Evolutionary conservation across 2,888 invertebrate genomes (phyloP), one percentile per base, ranked within the genome.

Genomic region (Anoncus sp.): DNA sequence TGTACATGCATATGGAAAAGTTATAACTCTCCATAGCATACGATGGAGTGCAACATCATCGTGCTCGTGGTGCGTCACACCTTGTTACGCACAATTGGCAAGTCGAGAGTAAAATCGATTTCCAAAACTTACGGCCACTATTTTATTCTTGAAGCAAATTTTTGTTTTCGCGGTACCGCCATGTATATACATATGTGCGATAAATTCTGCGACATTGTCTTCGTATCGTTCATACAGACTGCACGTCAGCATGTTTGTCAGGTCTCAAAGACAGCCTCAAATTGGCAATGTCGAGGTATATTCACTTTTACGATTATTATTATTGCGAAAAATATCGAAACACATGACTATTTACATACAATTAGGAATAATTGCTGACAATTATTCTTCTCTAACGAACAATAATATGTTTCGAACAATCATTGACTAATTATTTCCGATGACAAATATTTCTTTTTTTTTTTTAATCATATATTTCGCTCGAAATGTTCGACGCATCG

Each of bases 71-170:
- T 22, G 47, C 65, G 69, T 77, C 65, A 74, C 77, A 70, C 70
- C 74, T 77, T 45, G 77, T 77, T 77, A 77, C 47, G 9, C 24
- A 63, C 14, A 49, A 62, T 74, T 63, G 16, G 38, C 65, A 40
- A 1, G 20, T 38, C 63, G 12, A 31, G 18, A 60, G 14, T 22
- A 40, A 38, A 53, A 65, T 73, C 63, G 70, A 74, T 70, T 65
- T 45, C 65, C 70, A 66, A 70, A 62, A 77, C 51, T 77, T 77
- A 77, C 74, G 77, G 45, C 74, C 77, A 66, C 45, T 77, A 74
- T 74, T 66, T 77, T 74, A 70, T 65, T 53, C 65, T 35, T 47
- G 59, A 49, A 60, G 35, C 20, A 55, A 74, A 70, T 67, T 73
- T 27, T 73, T 49, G 40, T 59, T 63, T 49, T 35, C 62, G 16